Base-by-base conservation (phyloP, 2,113 vertebrate species). In the Athene cunicularia region DNA sequence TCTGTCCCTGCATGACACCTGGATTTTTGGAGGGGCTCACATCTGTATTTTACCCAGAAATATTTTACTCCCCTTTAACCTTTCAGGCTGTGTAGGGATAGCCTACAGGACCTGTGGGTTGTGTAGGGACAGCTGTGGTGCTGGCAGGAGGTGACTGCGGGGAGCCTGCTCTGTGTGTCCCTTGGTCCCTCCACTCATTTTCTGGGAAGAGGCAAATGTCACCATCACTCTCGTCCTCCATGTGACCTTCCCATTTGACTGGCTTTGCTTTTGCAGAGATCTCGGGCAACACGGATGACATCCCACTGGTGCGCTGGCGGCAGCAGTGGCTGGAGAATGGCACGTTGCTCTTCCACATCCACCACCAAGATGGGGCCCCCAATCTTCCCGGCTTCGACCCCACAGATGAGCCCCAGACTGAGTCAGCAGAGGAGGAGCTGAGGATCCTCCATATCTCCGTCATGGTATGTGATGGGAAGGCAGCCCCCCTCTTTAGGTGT, bases 311-410 rank as follows among this genome's bases (percentile, higher is more conserved):
- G 66, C 99, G 99, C 90, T 99, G 99, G 99, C 98, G 99, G 94
- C 99, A 99, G 97, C 99, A 99, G 96, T 99, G 99, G 99, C 98
- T 99, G 96, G 99, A 99, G 97, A 99, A 99, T 0, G 99, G 99
- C 59, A 99, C 99, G 0, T 93, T 99, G 71, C 99, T 99, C 79
- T 99, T 99, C 96, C 99, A 99, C 95, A 99, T 99, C 94, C 99
- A 99, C 95, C 99, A 99, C 94, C 99, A 99, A 84, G 99, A 99
- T 0, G 99, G 99, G 17, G 98, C 98, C 49, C 98, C 99, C 37
- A 99, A 89, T 82, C 98, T 99, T 23, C 99, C 99, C 0, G 99
- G 99, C 45, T 98, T 98, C 1, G 98, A 98, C 27, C 97, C 99
- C 17, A 99, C 99, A 0, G 98, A 99, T 8, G 99, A 99, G 45